Percentiles rank a stretch among this genome's conserved stretches.
These are phyloP conservation scores for Macroramphosus scolopax DNA, from an alignment of 2,797 vertebrate species.

Conservation along the genomic window DNA sequence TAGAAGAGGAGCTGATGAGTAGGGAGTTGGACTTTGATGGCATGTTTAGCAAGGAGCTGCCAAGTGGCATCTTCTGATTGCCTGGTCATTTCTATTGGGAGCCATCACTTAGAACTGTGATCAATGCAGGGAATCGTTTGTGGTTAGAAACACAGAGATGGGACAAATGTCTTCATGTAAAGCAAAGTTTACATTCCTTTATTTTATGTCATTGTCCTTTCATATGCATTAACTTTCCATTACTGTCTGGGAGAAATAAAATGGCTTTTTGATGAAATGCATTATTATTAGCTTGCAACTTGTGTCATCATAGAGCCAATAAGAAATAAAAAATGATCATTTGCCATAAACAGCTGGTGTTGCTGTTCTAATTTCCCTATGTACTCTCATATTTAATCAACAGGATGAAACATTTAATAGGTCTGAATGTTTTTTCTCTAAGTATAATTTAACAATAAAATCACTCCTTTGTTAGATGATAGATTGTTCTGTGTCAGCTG, in stretches of 20 bases:
- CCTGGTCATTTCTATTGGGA: conserved; percentile 26
- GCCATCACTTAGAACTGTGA: conserved; percentile 30
- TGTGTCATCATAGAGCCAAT: conserved; percentile 35
- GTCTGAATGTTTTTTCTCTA: conserved; percentile 27
- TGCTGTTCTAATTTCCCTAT: conserved; percentile 23
- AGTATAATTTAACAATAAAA: conserved; percentile 38
- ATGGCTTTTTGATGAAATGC: conserved; percentile 33
- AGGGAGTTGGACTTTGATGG: conserved; percentile 95
- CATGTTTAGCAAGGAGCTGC: conserved; percentile 96
- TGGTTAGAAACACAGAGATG: conserved; percentile 31
- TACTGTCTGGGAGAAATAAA: conserved; percentile 23
- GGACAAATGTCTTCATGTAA: conserved; percentile 54
- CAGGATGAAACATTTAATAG: conserved; percentile 27
- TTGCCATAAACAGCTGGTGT: conserved; percentile 20
- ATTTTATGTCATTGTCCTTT: conserved; percentile 40
- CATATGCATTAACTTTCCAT: conserved; percentile 40
- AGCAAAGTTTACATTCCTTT: conserved; percentile 67
- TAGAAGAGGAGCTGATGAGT: conserved; percentile 97
- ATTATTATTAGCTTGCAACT: conserved; percentile 47
- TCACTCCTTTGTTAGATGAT: conserved; percentile 15
- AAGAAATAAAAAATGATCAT: conserved; percentile 41
- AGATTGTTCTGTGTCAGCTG: conserved; percentile 17
- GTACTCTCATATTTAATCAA: conserved; percentile 12
- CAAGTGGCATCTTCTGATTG: conserved; percentile 92
- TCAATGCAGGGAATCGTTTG: conserved; percentile 55